phyloP scores from a whole-genome alignment of 2,888 invertebrate genomes.

The Furcula furcula region DNA sequence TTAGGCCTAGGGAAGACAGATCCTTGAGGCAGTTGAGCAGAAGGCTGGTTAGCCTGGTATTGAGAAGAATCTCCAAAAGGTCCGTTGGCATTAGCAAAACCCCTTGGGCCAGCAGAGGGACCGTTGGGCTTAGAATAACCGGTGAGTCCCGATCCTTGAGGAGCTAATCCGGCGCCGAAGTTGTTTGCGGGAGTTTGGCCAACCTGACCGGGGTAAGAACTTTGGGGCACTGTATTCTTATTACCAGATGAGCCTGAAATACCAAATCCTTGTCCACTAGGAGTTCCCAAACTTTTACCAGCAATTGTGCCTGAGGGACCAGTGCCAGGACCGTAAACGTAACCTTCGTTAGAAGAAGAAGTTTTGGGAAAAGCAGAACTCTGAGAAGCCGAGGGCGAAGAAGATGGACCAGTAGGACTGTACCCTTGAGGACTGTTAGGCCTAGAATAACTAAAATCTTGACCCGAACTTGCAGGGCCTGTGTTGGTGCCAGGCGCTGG shows the following conservation, averaged over 20 bases:
- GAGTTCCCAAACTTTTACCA: not conserved
- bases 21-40: not conserved
- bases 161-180: not conserved
- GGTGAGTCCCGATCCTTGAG: conserved; percentile 1
- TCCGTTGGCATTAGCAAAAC: not conserved
- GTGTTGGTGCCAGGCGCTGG: conserved; percentile 11
- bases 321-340: not conserved
- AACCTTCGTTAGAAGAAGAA: not conserved
- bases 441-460: conserved; percentile 16
- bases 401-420: conserved; percentile 4
- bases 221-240: too few relatives aligned
- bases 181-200: not conserved
- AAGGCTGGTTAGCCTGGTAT: conserved; percentile 4
- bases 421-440: conserved; percentile 16
- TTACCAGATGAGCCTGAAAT: not conserved
- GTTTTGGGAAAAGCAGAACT: not conserved
- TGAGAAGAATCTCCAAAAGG: conserved; percentile 10
- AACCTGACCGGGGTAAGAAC: conserved; percentile 6
- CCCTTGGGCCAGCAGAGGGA: conserved; percentile 1
- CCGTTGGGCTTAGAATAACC: not conserved
- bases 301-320: not conserved
- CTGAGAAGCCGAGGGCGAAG: not conserved
- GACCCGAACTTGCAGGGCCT: conserved; percentile 13
- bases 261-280: not conserved
- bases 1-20: conserved; percentile 6